These are phyloP conservation scores for Heloderma charlesbogerti DNA, from an alignment of 2,113 vertebrate genomes.

Conservation along the genomic window DNA sequence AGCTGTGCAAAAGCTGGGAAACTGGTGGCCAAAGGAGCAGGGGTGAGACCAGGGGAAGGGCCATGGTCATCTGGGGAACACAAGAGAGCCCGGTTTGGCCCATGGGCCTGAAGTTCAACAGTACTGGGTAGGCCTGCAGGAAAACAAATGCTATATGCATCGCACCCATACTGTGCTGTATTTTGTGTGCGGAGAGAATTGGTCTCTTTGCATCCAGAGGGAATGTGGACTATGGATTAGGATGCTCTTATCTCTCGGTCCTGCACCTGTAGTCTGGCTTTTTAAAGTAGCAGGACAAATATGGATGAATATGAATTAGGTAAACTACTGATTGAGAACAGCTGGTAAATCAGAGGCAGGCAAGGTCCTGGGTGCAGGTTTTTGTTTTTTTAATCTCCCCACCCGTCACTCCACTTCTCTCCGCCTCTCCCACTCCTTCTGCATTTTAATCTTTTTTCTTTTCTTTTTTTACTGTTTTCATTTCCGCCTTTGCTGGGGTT, in stretches of 20 bases:
- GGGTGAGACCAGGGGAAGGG: too few species aligned
- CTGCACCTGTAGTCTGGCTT: neutral
- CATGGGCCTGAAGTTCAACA: neutral
- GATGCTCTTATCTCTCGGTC: neutral
- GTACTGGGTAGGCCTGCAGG: neutral
- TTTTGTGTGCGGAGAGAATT: neutral
- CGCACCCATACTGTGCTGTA: neutral
- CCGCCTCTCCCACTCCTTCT: neutral
- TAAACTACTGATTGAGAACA: neutral
- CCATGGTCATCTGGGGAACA: too few species aligned
- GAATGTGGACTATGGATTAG: neutral
- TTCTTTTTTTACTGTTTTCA: slow-evolving; percentile 34
- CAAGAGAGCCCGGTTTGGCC: too few species aligned
- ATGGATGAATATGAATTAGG: slow-evolving; percentile 3
- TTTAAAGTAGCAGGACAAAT: slow-evolving; percentile 2
- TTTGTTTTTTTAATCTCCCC: neutral
- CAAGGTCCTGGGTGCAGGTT: neutral
- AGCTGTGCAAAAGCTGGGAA: too few species aligned
- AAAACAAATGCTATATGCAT: neutral
- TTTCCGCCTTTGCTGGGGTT: slow-evolving; percentile 20
- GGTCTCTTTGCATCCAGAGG: neutral
- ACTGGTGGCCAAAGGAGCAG: too few species aligned
- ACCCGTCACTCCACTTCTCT: neutral
- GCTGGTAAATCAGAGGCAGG: neutral
- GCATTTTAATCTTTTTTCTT: slow-evolving; percentile 33